phyloP scores from a whole-genome alignment of 92 coral and sea anemone species.

The Parazoanthus darwini region DNA sequence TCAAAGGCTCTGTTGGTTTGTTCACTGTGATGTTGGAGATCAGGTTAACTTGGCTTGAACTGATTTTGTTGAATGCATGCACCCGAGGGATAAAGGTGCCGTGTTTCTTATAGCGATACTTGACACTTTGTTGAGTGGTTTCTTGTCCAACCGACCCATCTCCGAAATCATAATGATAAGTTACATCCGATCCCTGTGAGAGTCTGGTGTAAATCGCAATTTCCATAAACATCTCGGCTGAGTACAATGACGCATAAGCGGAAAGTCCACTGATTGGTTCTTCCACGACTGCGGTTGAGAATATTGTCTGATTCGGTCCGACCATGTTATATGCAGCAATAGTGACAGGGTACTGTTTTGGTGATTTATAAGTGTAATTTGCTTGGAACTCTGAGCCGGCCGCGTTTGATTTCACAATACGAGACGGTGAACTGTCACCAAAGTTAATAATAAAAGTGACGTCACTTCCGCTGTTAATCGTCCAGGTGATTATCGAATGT shows the following conservation, averaged over 20 bases:
- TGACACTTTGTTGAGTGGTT: constrained; percentile 11
- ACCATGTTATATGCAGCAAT: constrained; percentile 69
- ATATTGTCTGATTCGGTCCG: constrained; percentile 35
- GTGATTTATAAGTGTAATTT: constrained; percentile 48
- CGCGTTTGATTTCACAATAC: constrained; percentile 8
- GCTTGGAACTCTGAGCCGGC: constrained; percentile 42
- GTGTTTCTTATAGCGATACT: constrained; percentile 43
- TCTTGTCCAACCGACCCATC: constrained; percentile 53
- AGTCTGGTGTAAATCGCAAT: constrained; percentile 33
- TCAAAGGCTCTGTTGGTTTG: constrained; percentile 43
- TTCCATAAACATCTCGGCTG: constrained; percentile 31
- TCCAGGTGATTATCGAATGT: constrained; percentile 52
- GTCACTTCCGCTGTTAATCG: constrained; percentile 71
- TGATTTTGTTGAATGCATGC: constrained; percentile 64
- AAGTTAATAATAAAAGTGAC: constrained; percentile 59
- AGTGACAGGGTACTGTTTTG: constrained; percentile 44
- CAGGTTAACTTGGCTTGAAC: background rate
- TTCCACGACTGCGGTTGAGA: constrained; percentile 51
- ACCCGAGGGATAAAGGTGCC: constrained; percentile 52
- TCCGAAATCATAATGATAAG: constrained; percentile 57
- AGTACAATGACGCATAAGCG: constrained; percentile 24
- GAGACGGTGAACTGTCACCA: constrained; percentile 54
- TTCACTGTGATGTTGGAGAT: constrained; percentile 11
- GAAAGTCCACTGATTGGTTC: constrained; percentile 59
- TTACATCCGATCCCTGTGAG: constrained; percentile 53